Conservation (phyloP, 2,797 vertebrate species). For the Spinus pinus region DNA sequence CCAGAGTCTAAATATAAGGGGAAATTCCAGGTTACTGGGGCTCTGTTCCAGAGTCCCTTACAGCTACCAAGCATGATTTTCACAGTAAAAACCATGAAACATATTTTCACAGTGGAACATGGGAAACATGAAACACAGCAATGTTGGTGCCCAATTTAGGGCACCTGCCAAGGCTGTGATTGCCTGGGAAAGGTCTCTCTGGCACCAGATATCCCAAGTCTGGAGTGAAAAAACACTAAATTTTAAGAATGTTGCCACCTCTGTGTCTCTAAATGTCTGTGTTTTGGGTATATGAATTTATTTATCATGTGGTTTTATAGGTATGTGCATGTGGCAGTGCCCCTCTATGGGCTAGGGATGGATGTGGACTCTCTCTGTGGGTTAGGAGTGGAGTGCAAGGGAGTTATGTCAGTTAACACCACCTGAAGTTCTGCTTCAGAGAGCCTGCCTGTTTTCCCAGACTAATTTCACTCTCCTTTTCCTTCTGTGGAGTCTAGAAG, state of each 20-base stretch:
- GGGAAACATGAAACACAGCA: background rate
- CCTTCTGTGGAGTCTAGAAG: background rate
- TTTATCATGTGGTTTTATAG: background rate
- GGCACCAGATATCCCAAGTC: background rate
- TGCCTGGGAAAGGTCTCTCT: background rate
- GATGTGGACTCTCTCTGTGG: background rate
- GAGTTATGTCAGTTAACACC: background rate
- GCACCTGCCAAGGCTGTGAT: background rate
- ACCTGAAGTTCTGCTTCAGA: conserved; percentile 7
- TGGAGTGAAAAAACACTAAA: background rate
- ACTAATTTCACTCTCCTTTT: conserved; percentile 34
- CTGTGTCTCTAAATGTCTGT: background rate
- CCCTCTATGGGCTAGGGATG: background rate
- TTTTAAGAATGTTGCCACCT: background rate
- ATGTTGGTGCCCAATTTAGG: background rate
- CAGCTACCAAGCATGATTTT: background rate
- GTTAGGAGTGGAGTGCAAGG: background rate
- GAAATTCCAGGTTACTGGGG: background rate
- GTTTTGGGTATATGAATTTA: background rate
- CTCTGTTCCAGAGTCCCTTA: background rate
- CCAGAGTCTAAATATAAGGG: background rate
- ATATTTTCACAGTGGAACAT: background rate
- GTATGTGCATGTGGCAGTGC: background rate
- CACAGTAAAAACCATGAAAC: background rate
- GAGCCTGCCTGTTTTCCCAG: conserved; percentile 12